Base-by-base conservation (phyloP, 2,888 invertebrate genomes). In the Athripsodes cinereus region DNA sequence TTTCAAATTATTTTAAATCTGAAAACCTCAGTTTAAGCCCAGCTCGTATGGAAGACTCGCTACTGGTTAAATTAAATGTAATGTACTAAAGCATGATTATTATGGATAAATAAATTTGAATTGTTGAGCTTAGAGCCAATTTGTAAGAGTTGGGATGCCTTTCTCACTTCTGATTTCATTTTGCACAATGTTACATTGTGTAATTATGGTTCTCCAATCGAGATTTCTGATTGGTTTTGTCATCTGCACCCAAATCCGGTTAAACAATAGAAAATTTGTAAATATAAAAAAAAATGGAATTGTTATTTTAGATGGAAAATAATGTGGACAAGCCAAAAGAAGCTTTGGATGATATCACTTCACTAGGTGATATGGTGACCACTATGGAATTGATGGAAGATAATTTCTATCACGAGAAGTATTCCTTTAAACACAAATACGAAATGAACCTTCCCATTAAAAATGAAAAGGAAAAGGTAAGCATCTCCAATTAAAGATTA, bases 321-420 rank as follows among this genome's bases (percentile, higher is more conserved):
- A 10, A 26, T 6, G 10, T 6, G 10, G 26, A 26, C 5, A 26
- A 26, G 26, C 26, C 26, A 26, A 6, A 22, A 13, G 54, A 51
- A 44, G 31, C 54, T 16, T 21, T 55, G 31, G 59, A 59, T 11
- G 60, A 60, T 20, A 35, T 57, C 21, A 57, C 57, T 5, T 53
- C 54, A 2, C 18, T 54, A 6, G 57, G 54, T 8, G 57, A 57
- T 22, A 72, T 74, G 0, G 58, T 68, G 8, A 67, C 65, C 13
- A 73, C 74, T 52, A 68, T 66, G 10, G 70, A 72, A 49, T 66
- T 78, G 1, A 70, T 71, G 0, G 73, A 74, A 22, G 74, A 75
- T 64, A 75, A 75, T 64, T 22, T 34, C 2, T 72, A 76, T 1
- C 78, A 78, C 64, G 74, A 65, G 53, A 78, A 76, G 64, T 78